A percentile compares a stretch with the other conserved stretches of the same genome.
These are phyloP conservation scores for Microctonus brassicae DNA, from an alignment of 2,888 invertebrate species.

Conservation along the genomic window DNA sequence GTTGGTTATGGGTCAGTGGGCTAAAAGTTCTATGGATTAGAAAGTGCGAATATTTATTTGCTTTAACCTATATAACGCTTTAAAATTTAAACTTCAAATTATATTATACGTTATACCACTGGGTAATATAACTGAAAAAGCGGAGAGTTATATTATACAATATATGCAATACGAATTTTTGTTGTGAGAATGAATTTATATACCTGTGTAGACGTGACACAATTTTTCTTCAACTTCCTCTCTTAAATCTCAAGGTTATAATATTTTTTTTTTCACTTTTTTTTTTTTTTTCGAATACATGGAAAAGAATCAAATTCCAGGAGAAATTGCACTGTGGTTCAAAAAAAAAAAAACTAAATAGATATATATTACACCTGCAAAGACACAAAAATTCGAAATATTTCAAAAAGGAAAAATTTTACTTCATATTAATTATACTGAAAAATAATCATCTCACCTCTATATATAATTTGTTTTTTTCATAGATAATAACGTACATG, in stretches of 20 bases:
- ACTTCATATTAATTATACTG: background rate
- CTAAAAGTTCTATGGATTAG: conserved; percentile 40
- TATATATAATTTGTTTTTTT: no score
- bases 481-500: no score
- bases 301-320: background rate
- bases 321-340: background rate
- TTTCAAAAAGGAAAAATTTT: background rate
- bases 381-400: background rate
- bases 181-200: background rate
- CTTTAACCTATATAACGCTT: background rate
- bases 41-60: conserved; percentile 47
- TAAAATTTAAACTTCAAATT: background rate
- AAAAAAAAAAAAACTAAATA: background rate
- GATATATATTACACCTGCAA: background rate
- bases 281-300: no score
- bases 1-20: conserved; percentile 48
- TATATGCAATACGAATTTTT: background rate
- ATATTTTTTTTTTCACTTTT: background rate
- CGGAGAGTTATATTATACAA: background rate
- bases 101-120: background rate
- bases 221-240: background rate
- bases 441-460: background rate
- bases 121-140: background rate
- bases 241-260: background rate
- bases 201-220: background rate